phyloP scores from a whole-genome alignment of 2,113 vertebrate genomes.

The cat (Felis catus) region F.catus_Fca126_mat1.0 CM031416.1:109438001-109438500 shows the following conservation, averaged over 20 bases:
- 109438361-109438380: not conserved
- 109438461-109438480: not conserved
- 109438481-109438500: not conserved
- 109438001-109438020: not conserved
- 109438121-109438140: not conserved
- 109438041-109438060: not conserved
- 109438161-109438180: not conserved
- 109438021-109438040: slow-evolving; percentile 25
- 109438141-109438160: not conserved
- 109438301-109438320: not conserved
- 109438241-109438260: not conserved
- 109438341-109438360: not conserved
- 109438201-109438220: not conserved
- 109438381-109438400: not conserved
- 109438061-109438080: slow-evolving; percentile 26
- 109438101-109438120: not conserved
- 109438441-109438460: not conserved
- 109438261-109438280: not conserved
- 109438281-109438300: not conserved
- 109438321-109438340: not conserved
- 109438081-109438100: not conserved
- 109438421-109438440: not conserved
- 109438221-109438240: not conserved
- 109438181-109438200: not conserved
- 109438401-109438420: not conserved